Conservation (phyloP, 2,113 vertebrate genomes). For the Forbesichthys agassizii region DNA sequence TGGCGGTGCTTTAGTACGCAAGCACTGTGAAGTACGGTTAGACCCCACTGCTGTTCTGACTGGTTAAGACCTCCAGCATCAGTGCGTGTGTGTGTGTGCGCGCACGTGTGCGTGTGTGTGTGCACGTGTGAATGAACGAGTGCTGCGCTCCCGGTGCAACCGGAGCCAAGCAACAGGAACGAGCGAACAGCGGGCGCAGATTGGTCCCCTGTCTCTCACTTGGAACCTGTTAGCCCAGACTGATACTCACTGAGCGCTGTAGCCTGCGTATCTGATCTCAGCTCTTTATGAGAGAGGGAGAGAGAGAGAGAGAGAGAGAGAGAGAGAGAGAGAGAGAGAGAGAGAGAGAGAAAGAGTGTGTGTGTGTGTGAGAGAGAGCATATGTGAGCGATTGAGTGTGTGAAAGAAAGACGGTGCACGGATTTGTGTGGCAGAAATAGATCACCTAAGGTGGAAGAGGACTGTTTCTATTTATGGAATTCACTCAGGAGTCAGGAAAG, state of each 20-base stretch:
- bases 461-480: constrained; percentile 39
- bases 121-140: no score
- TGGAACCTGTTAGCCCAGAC: constrained; percentile 37
- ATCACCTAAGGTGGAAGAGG: constrained; percentile 45
- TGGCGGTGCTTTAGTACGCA: constrained; percentile 29
- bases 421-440: constrained; percentile 16
- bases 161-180: constrained; percentile 41
- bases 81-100: constrained; percentile 6
- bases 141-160: background rate
- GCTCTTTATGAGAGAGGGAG: constrained; percentile 6
- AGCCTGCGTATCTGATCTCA: constrained; percentile 36
- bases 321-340: background rate
- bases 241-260: constrained; percentile 49
- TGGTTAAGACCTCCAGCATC: constrained; percentile 28
- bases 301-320: constrained; percentile 1
- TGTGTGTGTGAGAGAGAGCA: background rate
- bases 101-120: background rate
- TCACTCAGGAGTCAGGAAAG: constrained; percentile 36
- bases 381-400: background rate
- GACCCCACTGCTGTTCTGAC: constrained; percentile 50
- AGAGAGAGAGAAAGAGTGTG: background rate
- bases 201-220: constrained; percentile 43
- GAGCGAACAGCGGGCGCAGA: background rate
- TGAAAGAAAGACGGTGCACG: background rate
- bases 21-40: constrained; percentile 39